Evolutionary conservation across 1,140 invertebrate species (phyloP), one percentile per base, ranked within the genome.

Genomic region (Palaemon carinicauda): DNA sequence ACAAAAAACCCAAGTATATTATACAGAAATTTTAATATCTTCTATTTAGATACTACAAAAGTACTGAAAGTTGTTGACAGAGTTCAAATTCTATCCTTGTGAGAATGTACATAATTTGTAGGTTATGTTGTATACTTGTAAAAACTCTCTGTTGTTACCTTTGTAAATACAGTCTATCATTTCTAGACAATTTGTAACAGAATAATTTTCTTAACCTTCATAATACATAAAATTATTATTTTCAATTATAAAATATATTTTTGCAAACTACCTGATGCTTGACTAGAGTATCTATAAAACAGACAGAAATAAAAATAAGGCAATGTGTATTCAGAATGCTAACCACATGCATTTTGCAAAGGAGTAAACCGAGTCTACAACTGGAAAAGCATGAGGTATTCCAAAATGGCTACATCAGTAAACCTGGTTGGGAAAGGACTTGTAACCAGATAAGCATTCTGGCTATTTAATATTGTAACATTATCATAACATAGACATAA

Each of bases 111-210:
- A 87, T 87, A 87, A 33, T 86, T 33, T 87, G 79, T 81, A 87
- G 85, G 65, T 81, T 81, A 75, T 75, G 41, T 87, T 81, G 65
- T 81, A 81, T 81, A 81, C 79, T 81, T 87, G 85, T 87, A 82
- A 77, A 84, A 83, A 75, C 56, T 77, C 50, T 82, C 24, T 80
- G 77, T 87, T 87, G 85, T 87, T 87, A 82, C 85, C 80, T 87
- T 87, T 87, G 85, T 87, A 87, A 81, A 87, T 87, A 87, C 74
- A 87, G 75, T 87, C 73, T 87, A 87, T 75, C 51, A 78, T 87
- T 87, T 87, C 71, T 87, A 86, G 27, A 24, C 29, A 50, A 33
- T 65, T n/a, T 24, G 24, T 56, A n/a, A 12, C 33, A 19, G 33
- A 31, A 27, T 24, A 14, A 73, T 73, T 31, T 29, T 17, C 27